These are phyloP conservation scores for Lasaia peninsularis DNA, from an alignment of 1,140 invertebrate species.

Conservation along the genomic window DNA sequence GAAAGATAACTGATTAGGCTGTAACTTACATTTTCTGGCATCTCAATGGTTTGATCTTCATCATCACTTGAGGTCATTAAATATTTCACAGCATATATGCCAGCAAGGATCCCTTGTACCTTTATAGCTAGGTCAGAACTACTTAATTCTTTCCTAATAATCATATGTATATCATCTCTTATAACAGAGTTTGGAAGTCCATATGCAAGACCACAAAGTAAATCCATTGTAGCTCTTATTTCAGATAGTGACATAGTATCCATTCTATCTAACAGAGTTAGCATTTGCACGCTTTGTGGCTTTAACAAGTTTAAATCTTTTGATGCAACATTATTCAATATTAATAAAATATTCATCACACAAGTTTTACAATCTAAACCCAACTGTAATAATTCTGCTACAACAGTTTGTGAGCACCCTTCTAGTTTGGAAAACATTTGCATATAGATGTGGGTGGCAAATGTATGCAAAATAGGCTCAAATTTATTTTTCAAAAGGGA, in stretches of 20 bases:
- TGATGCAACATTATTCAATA: constrained; percentile 59
- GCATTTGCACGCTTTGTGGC: constrained; percentile 65
- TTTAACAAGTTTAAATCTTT: constrained; percentile 62
- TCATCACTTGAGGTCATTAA: constrained; percentile 42
- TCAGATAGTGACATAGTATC: constrained; percentile 60
- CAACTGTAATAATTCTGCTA: constrained; percentile 57
- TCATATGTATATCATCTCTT: constrained; percentile 70
- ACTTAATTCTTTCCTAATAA: constrained; percentile 68
- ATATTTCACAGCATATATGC: constrained; percentile 69
- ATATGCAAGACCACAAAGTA: constrained; percentile 68
- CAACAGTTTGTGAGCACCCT: constrained; percentile 52
- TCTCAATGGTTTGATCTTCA: constrained; percentile 37
- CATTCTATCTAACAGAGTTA: constrained; percentile 60
- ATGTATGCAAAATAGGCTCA: constrained; percentile 51
- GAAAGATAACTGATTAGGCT: constrained; percentile 44
- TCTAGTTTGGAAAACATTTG: constrained; percentile 59
- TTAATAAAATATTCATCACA: constrained; percentile 51
- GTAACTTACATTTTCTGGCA: constrained; percentile 47
- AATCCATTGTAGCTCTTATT: constrained; percentile 66
- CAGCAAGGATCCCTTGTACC: constrained; percentile 67
- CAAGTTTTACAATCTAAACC: constrained; percentile 56
- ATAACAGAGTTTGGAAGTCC: constrained; percentile 63
- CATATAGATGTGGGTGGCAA: constrained; percentile 59
- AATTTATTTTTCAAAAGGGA: constrained; percentile 50
- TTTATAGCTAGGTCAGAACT: constrained; percentile 63